Percentiles rank a stretch among this genome's conserved stretches.
Evolutionary conservation across 2,797 vertebrate species (phyloP).

Genomic region (Naso thynnoides): DNA sequence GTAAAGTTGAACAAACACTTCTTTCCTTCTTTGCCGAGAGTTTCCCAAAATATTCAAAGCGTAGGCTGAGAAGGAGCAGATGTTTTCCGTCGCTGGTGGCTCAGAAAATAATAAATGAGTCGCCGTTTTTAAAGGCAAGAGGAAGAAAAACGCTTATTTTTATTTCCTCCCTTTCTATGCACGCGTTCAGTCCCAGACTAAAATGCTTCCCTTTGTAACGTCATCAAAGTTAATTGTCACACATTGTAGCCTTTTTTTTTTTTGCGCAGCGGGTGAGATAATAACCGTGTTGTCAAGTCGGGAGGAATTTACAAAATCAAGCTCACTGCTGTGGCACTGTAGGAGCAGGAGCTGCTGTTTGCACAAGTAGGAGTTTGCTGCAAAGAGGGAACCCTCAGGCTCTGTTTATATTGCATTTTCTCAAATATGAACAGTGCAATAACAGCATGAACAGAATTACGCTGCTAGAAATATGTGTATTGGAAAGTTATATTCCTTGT

Average conservation of each 20-base stretch:
- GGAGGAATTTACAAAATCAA: slow-evolving; percentile 55
- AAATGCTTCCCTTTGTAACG: slow-evolving; percentile 40
- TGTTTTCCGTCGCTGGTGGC: slow-evolving; percentile 39
- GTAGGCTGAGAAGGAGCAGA: slow-evolving; percentile 23
- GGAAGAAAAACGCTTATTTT: neutral
- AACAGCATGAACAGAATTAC: slow-evolving; percentile 7
- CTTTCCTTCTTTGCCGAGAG: neutral
- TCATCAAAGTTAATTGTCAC: slow-evolving; percentile 56
- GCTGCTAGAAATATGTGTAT: neutral
- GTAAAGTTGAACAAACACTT: slow-evolving; percentile 59
- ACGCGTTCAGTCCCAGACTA: neutral
- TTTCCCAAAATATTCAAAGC: neutral
- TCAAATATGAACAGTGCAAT: slow-evolving; percentile 35
- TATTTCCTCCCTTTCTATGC: neutral
- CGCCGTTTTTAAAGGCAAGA: neutral
- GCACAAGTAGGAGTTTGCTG: slow-evolving; percentile 26
- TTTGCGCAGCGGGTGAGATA: slow-evolving; percentile 52
- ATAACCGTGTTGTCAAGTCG: slow-evolving; percentile 49
- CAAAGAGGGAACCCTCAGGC: slow-evolving; percentile 13
- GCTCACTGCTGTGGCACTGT: slow-evolving; percentile 41
- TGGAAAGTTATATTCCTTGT: neutral
- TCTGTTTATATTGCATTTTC: slow-evolving; percentile 42
- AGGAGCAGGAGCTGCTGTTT: slow-evolving; percentile 33
- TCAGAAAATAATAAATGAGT: slow-evolving; percentile 5
- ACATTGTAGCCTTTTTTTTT: slow-evolving; percentile 11